phyloP scores from a whole-genome alignment of 2,888 invertebrate genomes.

The Perdita meconis region DNA sequence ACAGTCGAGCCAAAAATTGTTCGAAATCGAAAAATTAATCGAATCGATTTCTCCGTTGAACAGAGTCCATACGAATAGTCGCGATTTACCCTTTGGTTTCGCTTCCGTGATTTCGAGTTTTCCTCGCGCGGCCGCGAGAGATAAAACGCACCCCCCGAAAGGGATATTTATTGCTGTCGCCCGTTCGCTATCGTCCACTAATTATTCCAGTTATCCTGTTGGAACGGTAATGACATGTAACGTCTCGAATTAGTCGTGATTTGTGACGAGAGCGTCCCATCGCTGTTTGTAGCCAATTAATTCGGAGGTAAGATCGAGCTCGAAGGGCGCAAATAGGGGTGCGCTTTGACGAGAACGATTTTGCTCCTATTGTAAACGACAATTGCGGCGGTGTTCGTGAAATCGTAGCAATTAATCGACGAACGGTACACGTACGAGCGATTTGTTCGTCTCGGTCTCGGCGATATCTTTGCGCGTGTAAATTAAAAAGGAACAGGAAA shows the following conservation, averaged over 20 bases:
- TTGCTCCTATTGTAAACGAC: conserved; percentile 4
- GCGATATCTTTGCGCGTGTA: conserved; percentile 5
- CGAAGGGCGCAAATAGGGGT: conserved; percentile 3
- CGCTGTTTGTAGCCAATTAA: conserved; percentile 17
- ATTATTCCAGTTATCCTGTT: conserved; percentile 22
- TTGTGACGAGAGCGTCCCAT: conserved; percentile 11
- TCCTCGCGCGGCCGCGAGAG: background rate
- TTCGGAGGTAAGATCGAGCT: conserved; percentile 3
- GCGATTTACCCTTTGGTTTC: conserved; percentile 22
- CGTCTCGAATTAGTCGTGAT: conserved; percentile 28
- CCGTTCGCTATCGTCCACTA: background rate
- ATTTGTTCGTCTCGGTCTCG: no score
- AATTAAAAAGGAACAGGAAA: background rate
- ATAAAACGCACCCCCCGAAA: conserved; percentile 25
- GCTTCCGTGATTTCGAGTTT: background rate
- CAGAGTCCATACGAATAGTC: conserved; percentile 42
- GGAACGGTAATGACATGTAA: conserved; percentile 27
- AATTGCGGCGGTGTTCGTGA: background rate
- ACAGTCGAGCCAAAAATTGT: conserved; percentile 57
- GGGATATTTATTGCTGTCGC: conserved; percentile 25
- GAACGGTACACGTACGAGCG: background rate
- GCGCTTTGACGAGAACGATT: conserved; percentile 19
- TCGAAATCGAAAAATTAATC: conserved; percentile 67
- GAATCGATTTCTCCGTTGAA: conserved; percentile 52
- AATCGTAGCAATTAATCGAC: conserved; percentile 8